Evolutionary conservation across 1,140 invertebrate genomes (phyloP).

Genomic region (Trichogramma pretiosum): DNA sequence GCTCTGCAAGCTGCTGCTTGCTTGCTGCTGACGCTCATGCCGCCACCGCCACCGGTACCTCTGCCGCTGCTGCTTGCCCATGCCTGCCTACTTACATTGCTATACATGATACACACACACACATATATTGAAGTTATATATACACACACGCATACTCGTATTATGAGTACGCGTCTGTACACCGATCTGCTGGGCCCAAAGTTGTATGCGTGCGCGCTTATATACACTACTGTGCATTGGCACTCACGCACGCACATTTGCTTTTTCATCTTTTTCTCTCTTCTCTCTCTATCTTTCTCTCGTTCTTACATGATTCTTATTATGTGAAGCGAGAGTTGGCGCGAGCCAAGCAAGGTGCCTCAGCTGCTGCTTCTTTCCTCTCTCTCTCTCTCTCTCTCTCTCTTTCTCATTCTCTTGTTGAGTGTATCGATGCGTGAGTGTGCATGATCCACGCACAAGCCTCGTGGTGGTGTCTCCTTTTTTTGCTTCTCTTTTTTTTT

Average conservation of each 20-base stretch:
- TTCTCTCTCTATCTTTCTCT: background rate
- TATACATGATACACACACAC: no score
- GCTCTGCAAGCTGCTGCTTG: conserved; percentile 4
- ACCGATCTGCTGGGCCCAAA: background rate
- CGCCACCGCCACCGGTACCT: conserved; percentile 8
- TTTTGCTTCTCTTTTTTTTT: background rate
- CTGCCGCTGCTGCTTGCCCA: conserved; percentile 27
- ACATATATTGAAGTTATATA: no score
- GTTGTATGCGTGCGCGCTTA: background rate
- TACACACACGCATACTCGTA: no score
- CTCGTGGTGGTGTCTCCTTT: background rate
- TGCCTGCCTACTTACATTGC: background rate
- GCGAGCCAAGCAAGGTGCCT: conserved; percentile 3
- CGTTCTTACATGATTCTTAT: no score
- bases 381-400: conserved; percentile 1
- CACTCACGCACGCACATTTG: background rate
- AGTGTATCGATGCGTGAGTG: no score
- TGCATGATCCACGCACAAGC: no score
- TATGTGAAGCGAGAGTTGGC: background rate
- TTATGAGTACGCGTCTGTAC: no score
- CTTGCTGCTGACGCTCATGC: conserved; percentile 9
- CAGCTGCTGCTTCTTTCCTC: background rate
- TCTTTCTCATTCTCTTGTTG: background rate
- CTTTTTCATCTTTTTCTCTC: background rate
- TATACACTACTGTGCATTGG: no score